phyloP scores from a whole-genome alignment of 2,797 vertebrate species.

The Nasua narica region DNA sequence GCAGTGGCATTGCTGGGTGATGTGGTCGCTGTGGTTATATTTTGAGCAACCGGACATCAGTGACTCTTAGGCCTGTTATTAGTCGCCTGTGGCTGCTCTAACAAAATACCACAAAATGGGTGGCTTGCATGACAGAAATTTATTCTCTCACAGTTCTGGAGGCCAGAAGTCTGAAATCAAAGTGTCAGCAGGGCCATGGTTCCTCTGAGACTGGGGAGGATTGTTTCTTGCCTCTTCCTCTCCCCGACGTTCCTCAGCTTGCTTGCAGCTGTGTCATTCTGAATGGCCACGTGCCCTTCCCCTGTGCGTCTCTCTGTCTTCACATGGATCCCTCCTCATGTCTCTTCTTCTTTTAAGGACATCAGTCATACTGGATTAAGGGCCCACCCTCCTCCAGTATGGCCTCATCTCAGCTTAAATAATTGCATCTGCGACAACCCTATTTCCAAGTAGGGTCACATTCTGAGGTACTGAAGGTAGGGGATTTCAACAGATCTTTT shows the following conservation, averaged over 20 bases:
- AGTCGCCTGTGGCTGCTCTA: background rate
- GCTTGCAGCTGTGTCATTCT: background rate
- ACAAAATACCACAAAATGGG: background rate
- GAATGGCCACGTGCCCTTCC: background rate
- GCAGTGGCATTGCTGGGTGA: background rate
- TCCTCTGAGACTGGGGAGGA: background rate
- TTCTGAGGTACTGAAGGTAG: background rate
- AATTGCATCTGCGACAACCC: background rate
- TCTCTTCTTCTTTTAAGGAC: conserved; percentile 17
- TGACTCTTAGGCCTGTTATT: background rate
- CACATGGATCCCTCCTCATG: background rate
- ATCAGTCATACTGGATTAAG: background rate
- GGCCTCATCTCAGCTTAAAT: background rate
- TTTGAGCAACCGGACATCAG: background rate
- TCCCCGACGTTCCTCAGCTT: background rate
- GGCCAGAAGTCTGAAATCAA: background rate
- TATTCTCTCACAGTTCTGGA: background rate
- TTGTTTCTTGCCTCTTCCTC: background rate
- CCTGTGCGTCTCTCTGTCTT: background rate
- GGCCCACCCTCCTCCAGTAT: background rate
- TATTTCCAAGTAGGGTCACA: conserved; percentile 23
- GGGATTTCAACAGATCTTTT: background rate
- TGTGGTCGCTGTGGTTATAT: background rate
- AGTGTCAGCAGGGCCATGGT: background rate
- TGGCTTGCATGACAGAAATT: background rate